Evolutionary conservation across 1,140 invertebrate genomes (phyloP).

Genomic region (Cherax destructor): DNA sequence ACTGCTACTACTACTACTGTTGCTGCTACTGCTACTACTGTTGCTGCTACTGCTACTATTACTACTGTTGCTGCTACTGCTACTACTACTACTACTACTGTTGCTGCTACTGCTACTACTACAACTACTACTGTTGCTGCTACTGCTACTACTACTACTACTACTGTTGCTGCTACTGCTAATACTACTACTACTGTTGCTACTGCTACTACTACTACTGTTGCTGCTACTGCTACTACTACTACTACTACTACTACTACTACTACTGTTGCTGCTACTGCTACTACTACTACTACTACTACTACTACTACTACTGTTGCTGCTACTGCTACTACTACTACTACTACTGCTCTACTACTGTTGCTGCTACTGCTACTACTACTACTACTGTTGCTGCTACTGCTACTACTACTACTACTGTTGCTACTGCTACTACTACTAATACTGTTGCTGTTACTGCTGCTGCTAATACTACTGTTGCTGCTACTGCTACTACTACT

Average conservation of each 20-base stretch:
- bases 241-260: background rate
- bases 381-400: too few species aligned
- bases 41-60: background rate
- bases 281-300: background rate
- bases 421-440: too few species aligned
- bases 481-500: background rate
- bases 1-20: background rate
- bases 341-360: background rate
- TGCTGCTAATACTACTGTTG: background rate
- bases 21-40: background rate
- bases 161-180: background rate
- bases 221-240: background rate
- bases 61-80: conserved; percentile 3
- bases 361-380: too few species aligned
- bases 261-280: background rate
- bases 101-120: background rate
- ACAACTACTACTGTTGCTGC: background rate
- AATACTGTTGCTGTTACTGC: background rate
- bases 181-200: background rate
- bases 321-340: conserved; percentile 4
- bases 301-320: background rate
- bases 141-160: conserved; percentile 16
- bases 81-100: background rate
- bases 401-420: background rate
- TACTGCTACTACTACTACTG: background rate